Conservation (phyloP, 2,113 vertebrate species). For the Rhinolophus ferrumequinum region DNA sequence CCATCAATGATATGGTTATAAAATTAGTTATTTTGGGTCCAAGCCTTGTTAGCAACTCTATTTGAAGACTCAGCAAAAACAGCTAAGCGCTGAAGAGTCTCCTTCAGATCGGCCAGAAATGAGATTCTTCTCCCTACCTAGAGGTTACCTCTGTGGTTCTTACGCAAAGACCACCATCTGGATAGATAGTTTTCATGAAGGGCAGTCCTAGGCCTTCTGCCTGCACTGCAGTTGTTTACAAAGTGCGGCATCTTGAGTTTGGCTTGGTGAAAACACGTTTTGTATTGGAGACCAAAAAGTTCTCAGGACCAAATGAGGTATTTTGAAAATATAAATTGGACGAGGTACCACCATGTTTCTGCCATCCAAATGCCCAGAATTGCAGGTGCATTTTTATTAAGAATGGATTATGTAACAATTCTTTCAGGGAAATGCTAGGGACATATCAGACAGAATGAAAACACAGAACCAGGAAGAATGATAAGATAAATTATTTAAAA, state of each 20-base stretch:
- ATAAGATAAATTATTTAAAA: slow-evolving; percentile 9
- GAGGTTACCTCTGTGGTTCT: neutral
- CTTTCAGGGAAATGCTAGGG: neutral
- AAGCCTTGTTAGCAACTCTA: neutral
- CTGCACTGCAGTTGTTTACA: neutral
- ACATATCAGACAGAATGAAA: neutral
- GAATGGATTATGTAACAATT: neutral
- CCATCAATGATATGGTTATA: neutral
- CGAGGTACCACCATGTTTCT: neutral
- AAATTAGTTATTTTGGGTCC: neutral
- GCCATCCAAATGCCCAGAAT: neutral
- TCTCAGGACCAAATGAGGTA: neutral
- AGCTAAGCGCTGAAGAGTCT: neutral
- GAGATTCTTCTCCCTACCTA: neutral
- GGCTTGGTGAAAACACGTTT: neutral
- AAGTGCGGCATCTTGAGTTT: neutral
- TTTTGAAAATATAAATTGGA: slow-evolving; percentile 18
- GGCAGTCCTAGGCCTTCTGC: neutral
- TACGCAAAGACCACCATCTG: neutral
- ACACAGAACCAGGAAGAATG: neutral
- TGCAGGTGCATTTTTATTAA: neutral
- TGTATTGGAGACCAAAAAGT: neutral
- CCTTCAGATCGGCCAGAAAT: neutral
- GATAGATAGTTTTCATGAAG: neutral
- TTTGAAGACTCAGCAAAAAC: neutral